Evolutionary conservation across 1,140 invertebrate species (phyloP), one percentile per base, ranked within the genome.

Genomic region (Brachionus rotundiformis): DNA sequence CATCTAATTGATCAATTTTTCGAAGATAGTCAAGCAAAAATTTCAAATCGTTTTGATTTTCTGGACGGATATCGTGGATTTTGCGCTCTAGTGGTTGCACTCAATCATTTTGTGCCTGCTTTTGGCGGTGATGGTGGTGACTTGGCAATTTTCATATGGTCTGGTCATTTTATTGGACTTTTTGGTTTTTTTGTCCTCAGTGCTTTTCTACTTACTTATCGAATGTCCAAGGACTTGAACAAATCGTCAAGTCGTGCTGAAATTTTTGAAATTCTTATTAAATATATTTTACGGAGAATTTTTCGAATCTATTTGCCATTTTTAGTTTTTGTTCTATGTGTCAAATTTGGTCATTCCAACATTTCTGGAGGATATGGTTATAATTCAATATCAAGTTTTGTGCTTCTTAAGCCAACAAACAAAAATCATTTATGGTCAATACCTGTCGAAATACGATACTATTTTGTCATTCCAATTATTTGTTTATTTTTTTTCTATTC

Each of bases 151-250:
- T 71, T 71, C 16, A 36, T 36, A 6, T 36, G 16, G 31, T 71
- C 65, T 23, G 65, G 65, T 39, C 33, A 36, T 23, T 71, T 36
- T 36, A 71, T 71, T 36, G 65, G 65, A 7, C 29, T 71, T 16
- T 71, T 71, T 19, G 65, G 65, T 6, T 71, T 71, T 71, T 71
- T 71, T 36, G 65, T 71, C 39, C n/a, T 71, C 8, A 71, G 65
- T 19, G 11, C 65, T 36, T 39, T 71, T 71, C 39, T 71, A 13
- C 31, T 68, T 36, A 68, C 63, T 68, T 68, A 68, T 36, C 63
- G 63, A 36, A 68, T 68, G 65, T 36, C 31, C n/a, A 71, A 71
- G 39, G 65, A 71, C 19, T 41, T 71, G 7, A n/a, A 33, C 13
- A 71, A 39, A 71, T 5, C 29, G 3, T 13, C 29, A 36, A 39